These are phyloP conservation scores for Sialis lutaria DNA, from an alignment of 2,888 invertebrate species.

Conservation along the genomic window DNA sequence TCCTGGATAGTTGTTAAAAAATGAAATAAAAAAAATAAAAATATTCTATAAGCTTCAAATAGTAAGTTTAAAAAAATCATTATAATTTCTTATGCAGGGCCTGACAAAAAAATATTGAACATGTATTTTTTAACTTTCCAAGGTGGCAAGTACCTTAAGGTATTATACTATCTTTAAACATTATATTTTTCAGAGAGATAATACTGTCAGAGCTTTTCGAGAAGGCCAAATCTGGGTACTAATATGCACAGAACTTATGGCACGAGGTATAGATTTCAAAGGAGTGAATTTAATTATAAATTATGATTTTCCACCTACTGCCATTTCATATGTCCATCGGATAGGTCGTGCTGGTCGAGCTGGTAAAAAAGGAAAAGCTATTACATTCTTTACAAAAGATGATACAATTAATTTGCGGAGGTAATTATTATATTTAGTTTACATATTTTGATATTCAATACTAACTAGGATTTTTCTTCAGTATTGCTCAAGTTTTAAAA, in stretches of 20 bases:
- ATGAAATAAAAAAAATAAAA: no score
- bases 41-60: no score
- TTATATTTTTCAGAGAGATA: slow-evolving; percentile 53
- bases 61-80: no score
- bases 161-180: slow-evolving; percentile 8
- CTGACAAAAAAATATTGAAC: no score
- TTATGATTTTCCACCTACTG: slow-evolving; percentile 88
- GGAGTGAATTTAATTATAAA: slow-evolving; percentile 93
- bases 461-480: slow-evolving; percentile 19
- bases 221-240: slow-evolving; percentile 89
- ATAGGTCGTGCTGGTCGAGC: slow-evolving; percentile 85
- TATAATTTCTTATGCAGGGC: no score
- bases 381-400: slow-evolving; percentile 86
- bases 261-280: slow-evolving; percentile 91
- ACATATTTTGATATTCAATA: background rate
- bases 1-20: no score
- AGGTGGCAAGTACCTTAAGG: no score
- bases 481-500: slow-evolving; percentile 79
- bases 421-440: slow-evolving; percentile 23
- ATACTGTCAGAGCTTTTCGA: slow-evolving; percentile 78
- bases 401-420: slow-evolving; percentile 75
- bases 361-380: slow-evolving; percentile 69
- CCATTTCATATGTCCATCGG: slow-evolving; percentile 81
- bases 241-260: slow-evolving; percentile 93
- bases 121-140: no score